These are phyloP conservation scores for Griposia aprilina DNA, from an alignment of 2,888 invertebrate species.

Conservation along the genomic window DNA sequence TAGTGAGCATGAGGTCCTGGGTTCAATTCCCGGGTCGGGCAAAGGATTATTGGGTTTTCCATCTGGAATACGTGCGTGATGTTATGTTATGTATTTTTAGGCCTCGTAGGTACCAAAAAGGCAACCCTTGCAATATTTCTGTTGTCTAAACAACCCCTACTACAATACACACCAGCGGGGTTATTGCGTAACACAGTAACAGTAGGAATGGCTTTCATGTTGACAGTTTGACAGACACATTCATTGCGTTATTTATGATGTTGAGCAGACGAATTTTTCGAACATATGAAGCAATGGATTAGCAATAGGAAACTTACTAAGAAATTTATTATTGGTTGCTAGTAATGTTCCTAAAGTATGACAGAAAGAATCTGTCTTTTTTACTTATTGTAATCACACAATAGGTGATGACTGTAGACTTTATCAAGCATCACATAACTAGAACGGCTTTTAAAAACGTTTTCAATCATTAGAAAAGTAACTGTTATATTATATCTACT, in stretches of 20 bases:
- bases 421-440: not conserved
- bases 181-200: too few relatives aligned
- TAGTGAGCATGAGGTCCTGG: not conserved
- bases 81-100: not conserved
- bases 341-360: not conserved
- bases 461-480: not conserved
- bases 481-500: conserved; percentile 8
- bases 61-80: not conserved
- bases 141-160: not conserved
- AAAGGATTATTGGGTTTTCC: not conserved
- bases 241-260: too few relatives aligned
- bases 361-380: not conserved
- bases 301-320: not conserved
- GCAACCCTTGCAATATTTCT: not conserved
- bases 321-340: not conserved
- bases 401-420: not conserved
- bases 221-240: too few relatives aligned
- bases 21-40: not conserved
- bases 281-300: too few relatives aligned
- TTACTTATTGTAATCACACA: not conserved
- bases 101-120: not conserved
- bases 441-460: not conserved
- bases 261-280: too few relatives aligned
- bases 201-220: too few relatives aligned
- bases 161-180: not conserved